phyloP scores from a whole-genome alignment of 2,888 invertebrate genomes.

The Dorcus hopei region DNA sequence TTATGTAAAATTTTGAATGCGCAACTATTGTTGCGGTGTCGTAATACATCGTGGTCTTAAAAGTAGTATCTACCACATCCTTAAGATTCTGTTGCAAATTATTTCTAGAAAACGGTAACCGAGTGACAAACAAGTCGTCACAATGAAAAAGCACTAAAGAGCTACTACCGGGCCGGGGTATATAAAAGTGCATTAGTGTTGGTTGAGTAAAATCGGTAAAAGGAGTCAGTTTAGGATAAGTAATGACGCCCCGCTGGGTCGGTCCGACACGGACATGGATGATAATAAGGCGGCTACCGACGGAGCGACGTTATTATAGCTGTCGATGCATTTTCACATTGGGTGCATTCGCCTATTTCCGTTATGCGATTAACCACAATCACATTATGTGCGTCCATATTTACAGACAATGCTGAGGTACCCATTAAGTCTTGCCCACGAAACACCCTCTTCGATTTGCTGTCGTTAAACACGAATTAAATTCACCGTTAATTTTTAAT shows the following conservation, averaged over 20 bases:
- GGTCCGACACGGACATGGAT: constrained; percentile 36
- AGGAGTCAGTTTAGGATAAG: constrained; percentile 50
- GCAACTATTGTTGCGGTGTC: no score
- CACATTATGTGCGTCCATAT: constrained; percentile 43
- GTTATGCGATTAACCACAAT: constrained; percentile 50
- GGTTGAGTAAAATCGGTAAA: constrained; percentile 44
- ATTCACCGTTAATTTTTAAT: constrained; percentile 1
- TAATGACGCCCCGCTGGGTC: constrained; percentile 45
- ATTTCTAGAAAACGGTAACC: not conserved
- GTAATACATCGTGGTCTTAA: no score
- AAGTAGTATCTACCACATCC: no score
- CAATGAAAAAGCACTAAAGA: not conserved
- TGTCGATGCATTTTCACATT: constrained; percentile 44
- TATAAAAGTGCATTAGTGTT: constrained; percentile 45
- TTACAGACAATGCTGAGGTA: constrained; percentile 26
- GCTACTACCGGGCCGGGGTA: constrained; percentile 7
- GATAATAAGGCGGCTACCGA: constrained; percentile 32
- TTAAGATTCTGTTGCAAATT: no score
- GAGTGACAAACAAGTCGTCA: not conserved
- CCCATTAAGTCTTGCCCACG: constrained; percentile 25
- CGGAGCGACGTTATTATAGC: constrained; percentile 32
- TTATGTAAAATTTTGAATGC: no score
- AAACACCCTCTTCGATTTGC: constrained; percentile 25
- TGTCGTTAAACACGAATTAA: constrained; percentile 38
- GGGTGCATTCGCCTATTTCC: constrained; percentile 46